phyloP scores from a whole-genome alignment of 2,113 vertebrate genomes.

The Daubentonia madagascariensis region DNA sequence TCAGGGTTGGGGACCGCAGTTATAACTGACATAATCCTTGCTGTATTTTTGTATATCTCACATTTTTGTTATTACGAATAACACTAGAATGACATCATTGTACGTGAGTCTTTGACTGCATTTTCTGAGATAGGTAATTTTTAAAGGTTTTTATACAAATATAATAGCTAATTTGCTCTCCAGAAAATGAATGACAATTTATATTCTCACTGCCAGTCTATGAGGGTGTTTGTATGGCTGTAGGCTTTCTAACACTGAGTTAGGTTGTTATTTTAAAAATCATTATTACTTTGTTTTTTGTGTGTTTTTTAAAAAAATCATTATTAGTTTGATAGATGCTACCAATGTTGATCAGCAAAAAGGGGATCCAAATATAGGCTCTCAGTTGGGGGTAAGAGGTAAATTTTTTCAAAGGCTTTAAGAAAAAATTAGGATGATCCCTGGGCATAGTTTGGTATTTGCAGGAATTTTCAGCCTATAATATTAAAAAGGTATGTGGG shows the following conservation, averaged over 20 bases:
- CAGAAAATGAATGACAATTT: constrained; percentile 29
- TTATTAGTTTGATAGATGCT: background rate
- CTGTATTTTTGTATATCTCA: background rate
- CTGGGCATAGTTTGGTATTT: background rate
- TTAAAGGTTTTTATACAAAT: background rate
- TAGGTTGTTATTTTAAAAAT: constrained; percentile 7
- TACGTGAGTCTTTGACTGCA: background rate
- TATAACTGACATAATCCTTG: background rate
- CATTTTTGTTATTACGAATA: background rate
- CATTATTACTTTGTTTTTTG: background rate
- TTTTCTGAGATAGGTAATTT: background rate
- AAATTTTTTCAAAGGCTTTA: background rate
- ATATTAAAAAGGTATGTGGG: background rate
- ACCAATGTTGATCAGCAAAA: background rate
- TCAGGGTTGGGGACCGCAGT: no score
- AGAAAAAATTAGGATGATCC: background rate
- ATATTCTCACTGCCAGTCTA: background rate
- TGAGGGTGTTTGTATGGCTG: background rate
- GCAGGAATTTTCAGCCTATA: background rate
- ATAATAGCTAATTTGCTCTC: background rate
- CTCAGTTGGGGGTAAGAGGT: background rate
- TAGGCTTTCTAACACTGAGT: background rate
- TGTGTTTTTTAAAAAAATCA: no score
- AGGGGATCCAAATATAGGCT: background rate
- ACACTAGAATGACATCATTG: background rate